Evolutionary conservation across 2,888 invertebrate genomes (phyloP).

Genomic region (Caenorhabditis zanzibari): DNA sequence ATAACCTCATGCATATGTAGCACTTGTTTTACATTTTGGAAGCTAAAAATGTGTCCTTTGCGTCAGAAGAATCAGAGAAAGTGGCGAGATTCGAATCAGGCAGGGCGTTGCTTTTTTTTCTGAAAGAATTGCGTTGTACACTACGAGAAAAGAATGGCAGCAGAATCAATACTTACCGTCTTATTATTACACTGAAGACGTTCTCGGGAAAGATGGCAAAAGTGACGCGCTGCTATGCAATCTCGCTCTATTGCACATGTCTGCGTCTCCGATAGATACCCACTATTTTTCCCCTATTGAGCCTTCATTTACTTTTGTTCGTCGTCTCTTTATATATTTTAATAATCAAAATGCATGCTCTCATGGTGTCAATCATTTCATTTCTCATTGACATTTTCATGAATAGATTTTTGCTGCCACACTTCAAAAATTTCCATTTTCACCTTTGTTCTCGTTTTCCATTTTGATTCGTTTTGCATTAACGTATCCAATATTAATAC

Average conservation of each 20-base stretch:
- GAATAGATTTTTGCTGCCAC: constrained; percentile 20
- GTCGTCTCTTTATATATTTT: constrained; percentile 17
- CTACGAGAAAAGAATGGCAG: not conserved
- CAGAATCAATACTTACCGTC: constrained; percentile 3
- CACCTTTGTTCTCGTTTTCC: constrained; percentile 82
- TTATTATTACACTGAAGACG: constrained; percentile 31
- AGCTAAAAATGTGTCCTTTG: not conserved
- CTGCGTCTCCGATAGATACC: not conserved
- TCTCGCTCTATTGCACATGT: constrained; percentile 44
- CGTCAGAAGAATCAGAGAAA: not conserved
- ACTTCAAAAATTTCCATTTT: constrained; percentile 18
- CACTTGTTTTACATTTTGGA: not conserved
- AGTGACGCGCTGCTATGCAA: constrained; percentile 17
- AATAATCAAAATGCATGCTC: constrained; percentile 28
- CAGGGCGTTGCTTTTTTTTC: not conserved
- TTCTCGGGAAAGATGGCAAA: constrained; percentile 6
- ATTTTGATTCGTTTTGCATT: not conserved
- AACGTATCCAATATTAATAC: not conserved
- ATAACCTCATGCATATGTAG: constrained; percentile 2
- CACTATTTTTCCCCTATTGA: constrained; percentile 32
- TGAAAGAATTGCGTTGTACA: constrained; percentile 3
- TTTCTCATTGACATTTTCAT: constrained; percentile 28
- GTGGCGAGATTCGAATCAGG: not conserved
- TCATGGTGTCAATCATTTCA: constrained; percentile 57
- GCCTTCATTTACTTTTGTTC: constrained; percentile 30